Evolutionary conservation across 2,113 vertebrate species (phyloP).

Genomic region (Antigone vipio): DNA sequence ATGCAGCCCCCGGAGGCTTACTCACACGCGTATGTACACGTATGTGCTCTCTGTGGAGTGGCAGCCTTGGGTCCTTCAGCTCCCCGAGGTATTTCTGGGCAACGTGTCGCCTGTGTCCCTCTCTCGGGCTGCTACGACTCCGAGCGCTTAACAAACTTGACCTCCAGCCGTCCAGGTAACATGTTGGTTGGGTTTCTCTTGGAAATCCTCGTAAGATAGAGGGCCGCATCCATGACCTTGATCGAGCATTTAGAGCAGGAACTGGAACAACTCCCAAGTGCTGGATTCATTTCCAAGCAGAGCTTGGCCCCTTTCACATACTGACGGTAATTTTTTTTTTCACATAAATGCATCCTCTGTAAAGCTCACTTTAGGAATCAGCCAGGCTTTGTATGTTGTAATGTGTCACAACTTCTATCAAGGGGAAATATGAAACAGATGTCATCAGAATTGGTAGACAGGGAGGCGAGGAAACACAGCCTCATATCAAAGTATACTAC

Average conservation of each 20-base stretch:
- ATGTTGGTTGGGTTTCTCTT: not conserved
- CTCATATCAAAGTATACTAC: constrained; percentile 40
- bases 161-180: not conserved
- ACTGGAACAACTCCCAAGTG: not conserved
- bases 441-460: not conserved
- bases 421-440: constrained; percentile 28
- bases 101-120: not conserved
- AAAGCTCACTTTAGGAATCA: not conserved
- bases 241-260: not conserved
- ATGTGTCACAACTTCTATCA: constrained; percentile 31
- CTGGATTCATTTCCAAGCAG: not conserved
- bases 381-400: not conserved
- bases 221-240: not conserved
- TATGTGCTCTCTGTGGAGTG: not conserved
- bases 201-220: not conserved
- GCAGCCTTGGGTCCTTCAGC: not conserved
- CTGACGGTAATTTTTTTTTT: not conserved
- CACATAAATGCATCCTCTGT: not conserved
- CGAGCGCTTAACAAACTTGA: not conserved
- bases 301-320: not conserved
- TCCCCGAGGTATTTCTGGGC: not conserved
- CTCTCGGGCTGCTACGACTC: not conserved
- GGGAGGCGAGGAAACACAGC: constrained; percentile 22
- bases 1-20: constrained; percentile 9
- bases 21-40: not conserved